Evolutionary conservation across 2,797 vertebrate genomes (phyloP).

Genomic region (Lindbergichthys nudifrons): DNA sequence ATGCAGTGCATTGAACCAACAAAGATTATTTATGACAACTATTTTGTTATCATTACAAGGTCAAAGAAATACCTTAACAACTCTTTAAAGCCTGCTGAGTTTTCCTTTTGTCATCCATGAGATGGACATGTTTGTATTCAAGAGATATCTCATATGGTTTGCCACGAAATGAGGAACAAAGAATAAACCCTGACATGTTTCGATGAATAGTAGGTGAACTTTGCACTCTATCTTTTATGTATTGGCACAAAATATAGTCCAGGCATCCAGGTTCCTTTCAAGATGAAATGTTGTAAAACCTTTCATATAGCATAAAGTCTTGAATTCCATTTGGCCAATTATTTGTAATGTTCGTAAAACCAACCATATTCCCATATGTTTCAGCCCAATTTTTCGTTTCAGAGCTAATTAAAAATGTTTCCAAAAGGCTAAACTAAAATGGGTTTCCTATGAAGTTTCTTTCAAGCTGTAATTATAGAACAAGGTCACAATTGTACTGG

Average conservation of each 20-base stretch:
- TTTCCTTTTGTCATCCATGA: neutral
- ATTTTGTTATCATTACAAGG: neutral
- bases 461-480: constrained; percentile 33
- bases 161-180: neutral
- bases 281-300: neutral
- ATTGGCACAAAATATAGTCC: neutral
- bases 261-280: neutral
- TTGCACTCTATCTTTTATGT: neutral
- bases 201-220: neutral
- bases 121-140: neutral
- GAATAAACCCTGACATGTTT: neutral
- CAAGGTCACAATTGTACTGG: constrained; percentile 20
- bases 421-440: neutral
- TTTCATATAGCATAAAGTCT: neutral
- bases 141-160: neutral
- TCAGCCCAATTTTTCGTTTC: neutral
- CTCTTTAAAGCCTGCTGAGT: neutral
- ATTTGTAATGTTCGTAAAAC: constrained; percentile 1
- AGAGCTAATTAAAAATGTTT: neutral
- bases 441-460: constrained; percentile 6
- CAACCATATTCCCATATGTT: neutral
- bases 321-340: neutral
- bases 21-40: neutral
- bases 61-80: neutral
- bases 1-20: neutral